phyloP scores from a whole-genome alignment of 2,113 vertebrate genomes.

The Saguinus imperator region DNA sequence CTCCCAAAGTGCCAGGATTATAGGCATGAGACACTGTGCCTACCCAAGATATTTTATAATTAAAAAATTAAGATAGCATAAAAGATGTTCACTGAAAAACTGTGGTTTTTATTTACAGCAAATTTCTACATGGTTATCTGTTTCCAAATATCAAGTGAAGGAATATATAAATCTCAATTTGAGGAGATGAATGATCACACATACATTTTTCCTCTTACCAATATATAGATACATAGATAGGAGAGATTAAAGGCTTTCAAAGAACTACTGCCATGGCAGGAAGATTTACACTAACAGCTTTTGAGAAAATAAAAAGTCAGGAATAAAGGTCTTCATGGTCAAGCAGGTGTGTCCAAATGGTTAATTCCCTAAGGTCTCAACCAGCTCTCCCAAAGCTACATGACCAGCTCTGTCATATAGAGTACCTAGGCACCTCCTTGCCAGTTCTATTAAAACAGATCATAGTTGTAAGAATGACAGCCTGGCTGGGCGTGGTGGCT shows the following conservation, averaged over 20 bases:
- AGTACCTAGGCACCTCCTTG: neutral
- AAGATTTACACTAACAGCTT: constrained; percentile 18
- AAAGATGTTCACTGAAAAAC: neutral
- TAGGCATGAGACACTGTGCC: no score
- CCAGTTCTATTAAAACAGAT: constrained; percentile 33
- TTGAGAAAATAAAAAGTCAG: neutral
- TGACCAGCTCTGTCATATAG: neutral
- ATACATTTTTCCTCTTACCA: neutral
- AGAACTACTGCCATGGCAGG: neutral
- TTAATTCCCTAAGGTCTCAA: neutral
- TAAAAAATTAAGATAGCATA: neutral
- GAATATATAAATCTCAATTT: constrained; percentile 29
- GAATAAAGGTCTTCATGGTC: neutral
- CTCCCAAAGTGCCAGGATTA: no score
- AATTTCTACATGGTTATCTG: neutral
- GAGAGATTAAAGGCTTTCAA: neutral
- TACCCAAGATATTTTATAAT: no score
- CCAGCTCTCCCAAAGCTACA: neutral
- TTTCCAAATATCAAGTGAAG: constrained; percentile 29
- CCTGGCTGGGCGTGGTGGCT: neutral
- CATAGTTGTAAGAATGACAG: neutral
- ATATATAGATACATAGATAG: neutral
- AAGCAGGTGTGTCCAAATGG: neutral
- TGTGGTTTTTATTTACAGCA: constrained; percentile 9
- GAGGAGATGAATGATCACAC: constrained; percentile 2